Percentiles rank a stretch among this genome's conserved stretches.
Evolutionary conservation across 2,888 invertebrate genomes (phyloP).

Genomic region (Eubasilissa splendida): DNA sequence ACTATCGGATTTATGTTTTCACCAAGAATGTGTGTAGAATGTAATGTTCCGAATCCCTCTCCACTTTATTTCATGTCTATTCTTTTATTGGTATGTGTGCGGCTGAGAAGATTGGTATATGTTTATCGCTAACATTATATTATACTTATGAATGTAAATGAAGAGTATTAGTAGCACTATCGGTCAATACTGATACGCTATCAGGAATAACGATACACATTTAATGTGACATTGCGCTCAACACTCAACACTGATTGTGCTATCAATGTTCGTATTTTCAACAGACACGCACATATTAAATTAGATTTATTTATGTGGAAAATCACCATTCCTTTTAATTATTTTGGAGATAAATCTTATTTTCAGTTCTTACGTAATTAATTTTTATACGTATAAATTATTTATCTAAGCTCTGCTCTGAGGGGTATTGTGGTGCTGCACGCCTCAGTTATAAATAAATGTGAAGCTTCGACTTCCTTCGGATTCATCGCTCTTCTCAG

Average conservation of each 20-base stretch:
- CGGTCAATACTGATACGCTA: constrained; percentile 24
- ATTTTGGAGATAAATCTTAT: constrained; percentile 8
- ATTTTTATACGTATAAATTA: too few relatives aligned
- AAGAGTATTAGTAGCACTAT: constrained; percentile 21
- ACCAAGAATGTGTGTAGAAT: too few relatives aligned
- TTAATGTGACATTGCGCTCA: constrained; percentile 24
- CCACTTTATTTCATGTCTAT: too few relatives aligned
- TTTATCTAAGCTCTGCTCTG: too few relatives aligned
- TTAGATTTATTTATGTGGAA: neutral
- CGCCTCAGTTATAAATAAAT: too few relatives aligned
- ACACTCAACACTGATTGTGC: constrained; percentile 8
- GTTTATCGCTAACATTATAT: constrained; percentile 8
- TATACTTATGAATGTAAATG: neutral
- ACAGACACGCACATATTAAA: neutral
- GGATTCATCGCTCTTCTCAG: too few relatives aligned
- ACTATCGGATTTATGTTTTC: too few relatives aligned
- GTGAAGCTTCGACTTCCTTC: too few relatives aligned
- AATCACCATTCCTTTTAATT: constrained; percentile 7
- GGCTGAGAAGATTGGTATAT: neutral
- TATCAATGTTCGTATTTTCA: neutral
- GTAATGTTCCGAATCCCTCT: too few relatives aligned
- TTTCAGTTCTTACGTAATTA: neutral
- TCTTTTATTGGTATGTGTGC: neutral
- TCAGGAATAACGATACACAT: constrained; percentile 14
- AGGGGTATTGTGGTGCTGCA: too few relatives aligned